Base-by-base conservation (phyloP, 1,140 invertebrate genomes). In the Rhagoletis zephyria region DNA sequence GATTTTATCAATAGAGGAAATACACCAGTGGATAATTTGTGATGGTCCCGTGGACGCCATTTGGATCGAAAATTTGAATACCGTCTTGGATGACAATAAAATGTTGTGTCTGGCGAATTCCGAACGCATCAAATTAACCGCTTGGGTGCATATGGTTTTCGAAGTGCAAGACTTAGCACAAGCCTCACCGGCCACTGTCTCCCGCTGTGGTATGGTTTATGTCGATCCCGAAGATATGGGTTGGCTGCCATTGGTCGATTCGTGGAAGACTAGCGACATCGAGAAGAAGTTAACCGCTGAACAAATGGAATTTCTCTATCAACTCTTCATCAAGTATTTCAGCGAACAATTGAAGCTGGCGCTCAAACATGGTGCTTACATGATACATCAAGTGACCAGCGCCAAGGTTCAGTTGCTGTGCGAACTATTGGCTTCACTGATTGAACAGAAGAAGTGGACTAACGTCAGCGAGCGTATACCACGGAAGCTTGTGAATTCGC, bases 31-130 rank as follows among this genome's bases (percentile, higher is more conserved):
- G 96, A 94, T 97, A 65, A 95, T 97, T 81, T 97, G 96, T 92
- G 97, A 99, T 91, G 98, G 98, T 0, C 97, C 97, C 0, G 97
- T 98, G 0, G 98, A 98, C 93, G 97, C 97, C 7, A 96, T 98
- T 3, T 99, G 98, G 98, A 98, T 98, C 81, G 97, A 98, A 93
- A 98, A 98, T 93, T 96, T 99, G 95, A 98, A 98, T 92, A 98
- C 97, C 0, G 96, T 97, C 3, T 93, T 98, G 7, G 98, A 98
- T 91, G 97, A 98, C 91, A 98, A 98, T 92, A 98, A 98, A 94
- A 98, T 98, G 96, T 93, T 98, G 1, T 97, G 97, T 89, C 92
- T 97, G 4, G 96, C 97, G 4, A 97, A 97, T 93, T 97, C 96
- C 2, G 97, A 98, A 92, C 95, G 97, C 88, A 98, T 98, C 63